Base-by-base conservation (phyloP, 35 echinoderm and acorn worm genomes). In the Acanthaster planci region DNA sequence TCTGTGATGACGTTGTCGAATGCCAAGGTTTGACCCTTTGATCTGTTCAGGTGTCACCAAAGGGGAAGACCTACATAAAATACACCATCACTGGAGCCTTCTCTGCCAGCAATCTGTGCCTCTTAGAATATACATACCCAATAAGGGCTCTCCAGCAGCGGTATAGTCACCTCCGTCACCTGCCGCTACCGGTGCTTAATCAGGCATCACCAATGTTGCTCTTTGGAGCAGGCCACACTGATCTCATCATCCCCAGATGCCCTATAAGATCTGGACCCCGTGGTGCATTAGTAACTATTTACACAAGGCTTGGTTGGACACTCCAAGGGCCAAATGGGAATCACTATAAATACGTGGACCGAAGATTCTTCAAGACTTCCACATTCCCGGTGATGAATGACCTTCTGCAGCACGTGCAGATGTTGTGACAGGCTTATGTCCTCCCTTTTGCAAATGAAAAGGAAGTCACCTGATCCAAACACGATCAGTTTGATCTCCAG, bases 131-230 rank as follows among this genome's bases (percentile, higher is more conserved):
- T 67, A 31, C 47, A 2, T 84, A 84, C 27, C 82, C 82, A 5
- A 8, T 84, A 10, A 18, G 31, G 15, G 31, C 51, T 8, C 21
- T 84, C 2, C 53, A 84, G 37, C 39, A 16, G 37, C 2, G 44
- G 52, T 58, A n/a, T n/a, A n/a, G n/a, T n/a, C n/a, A n/a, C n/a
- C n/a, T n/a, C n/a, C n/a, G n/a, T n/a, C n/a, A n/a, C 26, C 76
- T 17, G 1, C 50, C 78, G 14, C 85, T 51, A 55, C n/a, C 47
- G 0, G 15, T n/a, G n/a, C n/a, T 87, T 10, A 39, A 1, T 51
- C 51, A 79, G 34, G 85, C 76, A 19, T 47, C 1, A 38, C 85
- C 76, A 52, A 51, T 87, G 32, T n/a, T 87, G 8, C 50, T 87
- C 36, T 31, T 87, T 55, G 85, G 85, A 23, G 40, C 85, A 1